Percentiles rank a stretch among this genome's conserved stretches.
These are phyloP conservation scores for Piaya cayana DNA, from an alignment of 2,113 vertebrate genomes.

Conservation along the genomic window DNA sequence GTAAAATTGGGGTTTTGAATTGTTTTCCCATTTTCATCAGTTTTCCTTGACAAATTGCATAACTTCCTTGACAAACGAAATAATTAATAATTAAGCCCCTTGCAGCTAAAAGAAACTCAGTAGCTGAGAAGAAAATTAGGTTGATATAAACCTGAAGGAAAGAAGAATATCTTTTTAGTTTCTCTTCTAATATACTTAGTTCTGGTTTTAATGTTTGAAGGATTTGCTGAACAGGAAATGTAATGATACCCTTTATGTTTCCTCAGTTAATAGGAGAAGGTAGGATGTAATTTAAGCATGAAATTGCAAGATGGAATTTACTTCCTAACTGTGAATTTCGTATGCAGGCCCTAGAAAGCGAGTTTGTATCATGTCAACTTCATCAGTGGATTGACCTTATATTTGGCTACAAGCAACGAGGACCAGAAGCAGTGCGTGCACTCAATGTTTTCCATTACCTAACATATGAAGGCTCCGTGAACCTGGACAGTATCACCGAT, in stretches of 20 bases:
- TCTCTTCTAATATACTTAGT: not conserved
- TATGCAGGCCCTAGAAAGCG: slow-evolving; percentile 94
- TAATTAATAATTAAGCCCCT: not conserved
- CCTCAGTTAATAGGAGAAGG: not conserved
- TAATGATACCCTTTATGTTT: not conserved
- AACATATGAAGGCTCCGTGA: slow-evolving; percentile 94
- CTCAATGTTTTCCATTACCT: slow-evolving; percentile 98
- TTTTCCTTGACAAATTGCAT: not conserved
- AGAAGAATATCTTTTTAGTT: not conserved
- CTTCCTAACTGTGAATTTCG: slow-evolving; percentile 35
- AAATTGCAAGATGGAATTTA: not conserved
- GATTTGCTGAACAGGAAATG: not conserved
- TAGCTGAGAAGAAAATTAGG: not conserved
- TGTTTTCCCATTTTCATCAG: not conserved
- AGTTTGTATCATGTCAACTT: slow-evolving; percentile 98
- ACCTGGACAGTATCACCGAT: slow-evolving; percentile 91
- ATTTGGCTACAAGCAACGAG: slow-evolving; percentile 98
- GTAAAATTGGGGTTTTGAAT: not conserved
- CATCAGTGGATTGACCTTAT: slow-evolving; percentile 99
- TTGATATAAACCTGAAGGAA: not conserved
- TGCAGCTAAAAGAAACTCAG: not conserved
- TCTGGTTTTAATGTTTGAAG: not conserved
- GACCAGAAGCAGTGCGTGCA: slow-evolving; percentile 93
- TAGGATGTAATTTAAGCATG: not conserved
- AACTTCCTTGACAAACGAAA: not conserved